A percentile compares a stretch with the other conserved stretches of the same genome.
Conservation (phyloP, 2,797 vertebrate species). For the Lacerta agilis region DNA sequence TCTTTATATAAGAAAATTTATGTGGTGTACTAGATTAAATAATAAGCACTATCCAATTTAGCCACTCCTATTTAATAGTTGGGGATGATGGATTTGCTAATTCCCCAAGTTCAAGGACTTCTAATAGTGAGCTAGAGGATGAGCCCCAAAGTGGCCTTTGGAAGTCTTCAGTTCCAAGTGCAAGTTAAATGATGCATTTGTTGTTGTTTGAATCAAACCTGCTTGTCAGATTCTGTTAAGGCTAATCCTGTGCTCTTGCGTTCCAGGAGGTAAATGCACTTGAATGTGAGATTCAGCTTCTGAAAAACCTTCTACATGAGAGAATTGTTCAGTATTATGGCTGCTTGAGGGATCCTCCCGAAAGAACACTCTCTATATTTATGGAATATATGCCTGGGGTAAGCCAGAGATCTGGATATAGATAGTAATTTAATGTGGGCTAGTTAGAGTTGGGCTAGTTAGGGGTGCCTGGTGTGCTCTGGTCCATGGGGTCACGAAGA, state of each 20-base stretch:
- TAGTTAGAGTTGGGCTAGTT: background rate
- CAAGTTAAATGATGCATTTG: background rate
- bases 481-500: too few species aligned
- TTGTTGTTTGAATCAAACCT: background rate
- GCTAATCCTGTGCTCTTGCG: slow-evolving; percentile 22
- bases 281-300: slow-evolving; percentile 97
- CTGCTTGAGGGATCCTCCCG: slow-evolving; percentile 91
- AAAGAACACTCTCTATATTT: slow-evolving; percentile 97
- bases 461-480: too few species aligned
- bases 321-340: slow-evolving; percentile 98
- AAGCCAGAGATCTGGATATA: slow-evolving; percentile 59
- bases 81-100: too few species aligned
- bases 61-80: too few species aligned
- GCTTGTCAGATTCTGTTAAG: background rate
- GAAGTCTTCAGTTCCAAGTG: background rate
- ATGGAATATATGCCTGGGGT: slow-evolving; percentile 99
- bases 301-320: slow-evolving; percentile 96
- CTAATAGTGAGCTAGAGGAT: background rate
- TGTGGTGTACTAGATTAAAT: background rate
- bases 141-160: background rate
- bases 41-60: background rate
- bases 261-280: slow-evolving; percentile 95
- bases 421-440: background rate
- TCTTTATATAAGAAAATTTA: background rate
- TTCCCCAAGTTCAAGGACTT: too few species aligned